Percentiles rank a stretch among this genome's conserved stretches.
Conservation (phyloP, 2,888 invertebrate genomes). For the Leptinotarsa rubiginosa region DNA sequence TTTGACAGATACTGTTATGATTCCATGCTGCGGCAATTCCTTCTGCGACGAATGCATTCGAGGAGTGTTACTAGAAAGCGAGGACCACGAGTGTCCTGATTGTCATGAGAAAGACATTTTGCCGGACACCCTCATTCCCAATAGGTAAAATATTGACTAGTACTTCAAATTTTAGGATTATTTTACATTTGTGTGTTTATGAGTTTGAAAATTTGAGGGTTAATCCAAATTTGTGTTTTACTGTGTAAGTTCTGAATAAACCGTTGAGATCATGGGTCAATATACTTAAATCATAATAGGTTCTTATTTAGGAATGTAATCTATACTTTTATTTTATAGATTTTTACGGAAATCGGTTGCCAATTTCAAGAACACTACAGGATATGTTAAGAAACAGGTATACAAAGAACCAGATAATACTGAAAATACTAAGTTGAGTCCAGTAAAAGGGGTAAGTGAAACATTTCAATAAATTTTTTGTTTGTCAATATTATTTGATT, state of each 20-base stretch:
- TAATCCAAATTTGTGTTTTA: too few relatives aligned
- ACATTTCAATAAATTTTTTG: too few relatives aligned
- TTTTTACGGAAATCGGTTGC: slow-evolving; percentile 90
- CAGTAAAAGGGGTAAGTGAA: slow-evolving; percentile 32
- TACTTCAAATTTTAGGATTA: too few relatives aligned
- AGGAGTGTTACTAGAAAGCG: slow-evolving; percentile 88
- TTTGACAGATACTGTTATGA: slow-evolving; percentile 95
- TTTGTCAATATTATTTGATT: too few relatives aligned
- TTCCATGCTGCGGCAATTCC: slow-evolving; percentile 97
- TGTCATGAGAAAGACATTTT: slow-evolving; percentile 94
- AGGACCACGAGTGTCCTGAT: slow-evolving; percentile 95
- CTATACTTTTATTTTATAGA: slow-evolving; percentile 63
- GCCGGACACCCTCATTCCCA: slow-evolving; percentile 92
- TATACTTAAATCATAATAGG: too few relatives aligned
- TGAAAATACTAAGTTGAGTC: slow-evolving; percentile 39
- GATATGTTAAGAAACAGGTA: slow-evolving; percentile 76
- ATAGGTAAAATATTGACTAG: slow-evolving; percentile 62
- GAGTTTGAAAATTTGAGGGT: too few relatives aligned
- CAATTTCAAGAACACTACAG: slow-evolving; percentile 91
- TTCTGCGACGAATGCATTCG: slow-evolving; percentile 99
- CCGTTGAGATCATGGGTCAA: too few relatives aligned
- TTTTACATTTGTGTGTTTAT: not conserved
- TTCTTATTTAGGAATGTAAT: not conserved
- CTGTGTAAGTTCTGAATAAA: too few relatives aligned
- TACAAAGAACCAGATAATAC: slow-evolving; percentile 46